These are phyloP conservation scores for Leuciscus idus DNA, from an alignment of 2,113 vertebrate genomes.

Conservation along the genomic window DNA sequence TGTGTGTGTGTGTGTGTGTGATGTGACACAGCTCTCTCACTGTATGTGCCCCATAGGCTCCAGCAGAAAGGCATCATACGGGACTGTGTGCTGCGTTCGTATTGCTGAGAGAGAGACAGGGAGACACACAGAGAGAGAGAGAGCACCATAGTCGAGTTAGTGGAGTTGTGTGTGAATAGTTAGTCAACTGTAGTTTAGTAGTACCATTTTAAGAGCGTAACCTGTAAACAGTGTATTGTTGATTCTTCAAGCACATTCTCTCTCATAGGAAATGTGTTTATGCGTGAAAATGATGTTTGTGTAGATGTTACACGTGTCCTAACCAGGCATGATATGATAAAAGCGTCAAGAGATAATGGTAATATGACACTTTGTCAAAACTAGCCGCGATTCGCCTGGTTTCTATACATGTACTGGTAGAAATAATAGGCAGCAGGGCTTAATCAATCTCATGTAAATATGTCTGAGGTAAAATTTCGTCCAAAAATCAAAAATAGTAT, in stretches of 20 bases:
- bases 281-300: slow-evolving; percentile 38
- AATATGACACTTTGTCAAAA: neutral
- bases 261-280: slow-evolving; percentile 45
- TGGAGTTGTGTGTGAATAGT: slow-evolving; percentile 17
- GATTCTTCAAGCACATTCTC: slow-evolving; percentile 46
- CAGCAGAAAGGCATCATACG: slow-evolving; percentile 77
- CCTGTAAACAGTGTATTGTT: slow-evolving; percentile 47
- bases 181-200: slow-evolving; percentile 25
- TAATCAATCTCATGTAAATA: neutral
- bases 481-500: neutral
- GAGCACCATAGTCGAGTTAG: slow-evolving; percentile 53
- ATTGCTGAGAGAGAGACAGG: slow-evolving; percentile 50
- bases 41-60: slow-evolving; percentile 43
- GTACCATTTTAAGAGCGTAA: slow-evolving; percentile 32
- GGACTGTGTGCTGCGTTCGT: slow-evolving; percentile 70
- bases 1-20: slow-evolving; percentile 45
- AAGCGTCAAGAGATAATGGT: neutral
- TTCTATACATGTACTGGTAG: neutral
- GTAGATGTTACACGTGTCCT: neutral
- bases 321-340: slow-evolving; percentile 11
- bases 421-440: neutral
- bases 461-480: neutral
- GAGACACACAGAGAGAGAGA: slow-evolving; percentile 5
- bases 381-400: neutral
- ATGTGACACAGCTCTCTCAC: slow-evolving; percentile 45